Evolutionary conservation across 2,797 vertebrate species (phyloP), one percentile per base, ranked within the genome.

Genomic region (Pangasius sanitwongsei): DNA sequence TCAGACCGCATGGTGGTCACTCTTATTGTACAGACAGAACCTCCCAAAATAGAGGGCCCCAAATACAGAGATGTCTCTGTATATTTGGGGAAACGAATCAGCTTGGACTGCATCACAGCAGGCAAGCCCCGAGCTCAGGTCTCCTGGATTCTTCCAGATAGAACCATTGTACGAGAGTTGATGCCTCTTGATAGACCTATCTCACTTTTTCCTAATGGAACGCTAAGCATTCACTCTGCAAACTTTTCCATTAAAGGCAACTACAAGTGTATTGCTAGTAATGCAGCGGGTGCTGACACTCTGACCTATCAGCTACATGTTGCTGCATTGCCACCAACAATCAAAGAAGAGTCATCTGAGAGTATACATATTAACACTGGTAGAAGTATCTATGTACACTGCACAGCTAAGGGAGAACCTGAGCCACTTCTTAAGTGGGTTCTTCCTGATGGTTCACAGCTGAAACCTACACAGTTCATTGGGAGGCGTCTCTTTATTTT

Each of bases 201-300:
- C 85, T 93, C 92, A 44, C 92, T 97, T 69, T 94, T 95, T 87
- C 87, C 92, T 67, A 97, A 97, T 89, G 97, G 97, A 90, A 96
- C 96, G 3, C 92, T 97, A 41, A 94, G 92, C 57, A 95, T 97
- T 88, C 91, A 90, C 28, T 93, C 93, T 37, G 93, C 95, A 57
- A 95, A 95, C 87, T 96, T 96, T 92, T 96, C 96, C 81, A 95
- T 91, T 90, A 96, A 96, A 94, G 97, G 96, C 9, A 93, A 96
- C 80, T 97, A 96, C 90, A 97, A 97, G 92, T 97, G 97, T 72
- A 97, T 97, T 23, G 96, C 96, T 65, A 97, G 96, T 92, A 97
- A 97, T 59, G 95, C 95, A 61, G 97, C 95, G 11, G 97, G 97
- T 74, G 96, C 96, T 12, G 96, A 97, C 89, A 96, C 96, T n/a